phyloP scores from a whole-genome alignment of 2,113 vertebrate genomes.

The Anoura caudifer region DNA sequence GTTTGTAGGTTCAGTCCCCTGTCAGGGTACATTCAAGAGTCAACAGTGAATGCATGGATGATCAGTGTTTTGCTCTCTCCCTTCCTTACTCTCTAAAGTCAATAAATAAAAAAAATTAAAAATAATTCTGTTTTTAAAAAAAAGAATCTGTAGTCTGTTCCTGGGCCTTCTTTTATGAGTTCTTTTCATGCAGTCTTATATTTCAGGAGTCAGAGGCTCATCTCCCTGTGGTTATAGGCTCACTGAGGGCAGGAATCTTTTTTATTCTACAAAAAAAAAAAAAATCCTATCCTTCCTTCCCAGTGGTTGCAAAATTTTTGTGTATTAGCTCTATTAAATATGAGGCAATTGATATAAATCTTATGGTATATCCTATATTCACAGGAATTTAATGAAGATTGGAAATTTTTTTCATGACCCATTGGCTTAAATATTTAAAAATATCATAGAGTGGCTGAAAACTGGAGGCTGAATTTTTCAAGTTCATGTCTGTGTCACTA shows the following conservation, averaged over 20 bases:
- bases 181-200: background rate
- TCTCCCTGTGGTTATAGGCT: background rate
- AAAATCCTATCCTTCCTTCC: background rate
- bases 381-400: background rate
- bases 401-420: background rate
- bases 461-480: background rate
- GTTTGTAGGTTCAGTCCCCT: no score
- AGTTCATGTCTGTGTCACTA: slow-evolving; percentile 55
- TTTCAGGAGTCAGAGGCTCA: background rate
- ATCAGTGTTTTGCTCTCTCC: no score
- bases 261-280: background rate
- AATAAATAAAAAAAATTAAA: no score
- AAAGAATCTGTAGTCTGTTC: background rate
- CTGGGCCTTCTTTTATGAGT: background rate
- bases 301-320: background rate
- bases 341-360: background rate
- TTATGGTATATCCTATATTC: background rate
- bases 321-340: background rate
- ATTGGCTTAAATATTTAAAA: background rate
- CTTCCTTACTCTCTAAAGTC: no score
- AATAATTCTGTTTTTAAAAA: no score
- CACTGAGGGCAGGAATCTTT: background rate
- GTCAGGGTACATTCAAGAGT: no score
- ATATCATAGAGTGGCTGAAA: background rate
- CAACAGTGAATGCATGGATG: no score